Conservation (phyloP, 2,797 vertebrate species). For the Babyrousa celebensis region DNA sequence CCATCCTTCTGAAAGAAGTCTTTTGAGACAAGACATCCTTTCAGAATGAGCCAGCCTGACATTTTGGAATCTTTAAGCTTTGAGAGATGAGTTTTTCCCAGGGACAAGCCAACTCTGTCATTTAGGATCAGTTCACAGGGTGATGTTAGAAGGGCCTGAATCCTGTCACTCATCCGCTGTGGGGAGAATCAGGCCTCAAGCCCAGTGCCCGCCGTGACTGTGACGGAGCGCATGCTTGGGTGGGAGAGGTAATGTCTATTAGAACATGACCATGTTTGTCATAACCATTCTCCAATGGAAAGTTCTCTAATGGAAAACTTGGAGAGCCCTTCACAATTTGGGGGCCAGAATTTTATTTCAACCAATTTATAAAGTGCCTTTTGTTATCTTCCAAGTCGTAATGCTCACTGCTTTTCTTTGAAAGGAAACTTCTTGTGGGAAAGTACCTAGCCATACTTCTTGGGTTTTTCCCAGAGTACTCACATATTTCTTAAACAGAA, state of each 20-base stretch:
- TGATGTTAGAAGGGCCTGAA: neutral
- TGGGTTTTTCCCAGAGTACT: neutral
- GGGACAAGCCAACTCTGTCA: neutral
- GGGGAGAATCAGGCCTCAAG: neutral
- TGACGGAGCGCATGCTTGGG: fast-evolving
- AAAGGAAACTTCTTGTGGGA: neutral
- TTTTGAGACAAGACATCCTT: neutral
- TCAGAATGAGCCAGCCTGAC: neutral
- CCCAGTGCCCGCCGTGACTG: fast-evolving
- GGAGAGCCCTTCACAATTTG: neutral
- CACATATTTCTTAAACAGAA: neutral
- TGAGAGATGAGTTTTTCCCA: neutral
- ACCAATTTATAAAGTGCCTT: neutral
- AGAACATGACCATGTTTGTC: neutral
- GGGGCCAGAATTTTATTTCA: neutral
- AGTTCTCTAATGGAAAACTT: neutral
- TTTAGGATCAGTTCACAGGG: neutral
- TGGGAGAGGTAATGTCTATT: fast-evolving
- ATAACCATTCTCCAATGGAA: neutral
- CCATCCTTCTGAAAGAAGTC: neutral
- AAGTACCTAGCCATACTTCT: neutral
- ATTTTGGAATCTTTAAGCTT: neutral
- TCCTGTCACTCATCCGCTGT: neutral
- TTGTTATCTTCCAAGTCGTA: neutral
- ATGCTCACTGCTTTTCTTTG: constrained; percentile 6